Percentiles rank a stretch among this genome's conserved stretches.
Conservation (phyloP, 2,797 vertebrate species). For the Enteromius fasciolatus region DNA sequence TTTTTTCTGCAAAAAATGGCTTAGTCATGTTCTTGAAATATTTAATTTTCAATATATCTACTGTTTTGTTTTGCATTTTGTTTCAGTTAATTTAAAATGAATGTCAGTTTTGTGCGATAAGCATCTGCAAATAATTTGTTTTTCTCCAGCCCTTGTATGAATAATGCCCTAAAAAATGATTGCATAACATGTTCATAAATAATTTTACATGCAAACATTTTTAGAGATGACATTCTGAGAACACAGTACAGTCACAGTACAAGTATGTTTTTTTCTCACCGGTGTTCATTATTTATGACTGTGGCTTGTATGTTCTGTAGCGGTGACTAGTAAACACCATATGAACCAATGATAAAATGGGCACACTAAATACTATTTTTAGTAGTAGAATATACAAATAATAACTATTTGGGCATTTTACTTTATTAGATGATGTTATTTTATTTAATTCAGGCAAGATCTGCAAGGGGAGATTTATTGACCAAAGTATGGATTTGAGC, state of each 20-base stretch:
- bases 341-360: neutral
- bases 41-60: neutral
- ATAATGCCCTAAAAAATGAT: neutral
- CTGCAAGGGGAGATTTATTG: neutral
- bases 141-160: neutral
- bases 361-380: neutral
- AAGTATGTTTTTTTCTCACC: neutral
- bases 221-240: constrained; percentile 18
- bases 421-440: neutral
- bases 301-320: neutral
- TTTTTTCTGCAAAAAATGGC: neutral
- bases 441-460: neutral
- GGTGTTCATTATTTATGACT: constrained; percentile 23
- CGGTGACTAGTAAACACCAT: constrained; percentile 13
- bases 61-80: neutral
- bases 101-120: neutral
- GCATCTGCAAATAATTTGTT: neutral
- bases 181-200: constrained; percentile 11
- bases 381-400: neutral
- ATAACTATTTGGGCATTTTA: neutral
- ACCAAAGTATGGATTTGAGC: neutral
- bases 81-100: neutral
- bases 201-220: neutral
- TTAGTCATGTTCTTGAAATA: neutral
- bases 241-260: constrained; percentile 11